A percentile compares a stretch with the other conserved stretches of the same genome.
These are phyloP conservation scores for Notothenia coriiceps DNA, from an alignment of 2,113 vertebrate species.

Conservation along the genomic window DNA sequence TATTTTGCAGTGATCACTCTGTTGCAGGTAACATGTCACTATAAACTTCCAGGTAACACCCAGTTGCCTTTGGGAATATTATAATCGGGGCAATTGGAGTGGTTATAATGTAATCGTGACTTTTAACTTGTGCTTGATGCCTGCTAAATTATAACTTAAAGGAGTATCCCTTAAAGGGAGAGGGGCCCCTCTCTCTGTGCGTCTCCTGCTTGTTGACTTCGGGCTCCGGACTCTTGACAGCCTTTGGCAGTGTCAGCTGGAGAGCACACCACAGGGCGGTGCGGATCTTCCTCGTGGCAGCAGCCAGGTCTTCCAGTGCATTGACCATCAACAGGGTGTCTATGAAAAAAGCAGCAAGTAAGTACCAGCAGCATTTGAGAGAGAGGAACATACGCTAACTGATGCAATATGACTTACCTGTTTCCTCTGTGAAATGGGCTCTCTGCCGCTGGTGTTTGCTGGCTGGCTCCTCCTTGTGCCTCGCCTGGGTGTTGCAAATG, in stretches of 20 bases:
- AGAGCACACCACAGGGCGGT: constrained; percentile 82
- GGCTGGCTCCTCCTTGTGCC: constrained; percentile 71
- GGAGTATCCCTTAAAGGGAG: constrained; percentile 35
- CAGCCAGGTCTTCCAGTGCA: constrained; percentile 78
- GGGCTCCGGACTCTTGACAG: constrained; percentile 41
- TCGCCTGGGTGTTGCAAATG: constrained; percentile 70
- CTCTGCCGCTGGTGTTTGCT: constrained; percentile 73
- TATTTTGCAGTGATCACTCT: constrained; percentile 60
- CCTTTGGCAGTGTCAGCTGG: constrained; percentile 76
- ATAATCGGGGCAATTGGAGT: neutral
- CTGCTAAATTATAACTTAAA: constrained; percentile 43
- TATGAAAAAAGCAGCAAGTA: constrained; percentile 41
- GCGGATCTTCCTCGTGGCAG: constrained; percentile 77
- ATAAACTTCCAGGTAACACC: constrained; percentile 20
- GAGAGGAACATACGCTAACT: neutral
- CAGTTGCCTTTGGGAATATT: constrained; percentile 15
- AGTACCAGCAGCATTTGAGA: neutral
- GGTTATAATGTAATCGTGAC: constrained; percentile 6
- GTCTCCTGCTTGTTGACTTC: constrained; percentile 3
- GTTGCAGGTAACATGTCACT: constrained; percentile 61
- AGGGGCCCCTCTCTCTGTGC: constrained; percentile 8
- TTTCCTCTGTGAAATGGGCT: constrained; percentile 68
- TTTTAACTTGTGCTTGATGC: constrained; percentile 12
- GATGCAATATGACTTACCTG: constrained; percentile 63
- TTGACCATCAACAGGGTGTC: constrained; percentile 72